These are phyloP conservation scores for Elaphurus davidianus DNA, from an alignment of 2,113 vertebrate species.

Conservation along the genomic window DNA sequence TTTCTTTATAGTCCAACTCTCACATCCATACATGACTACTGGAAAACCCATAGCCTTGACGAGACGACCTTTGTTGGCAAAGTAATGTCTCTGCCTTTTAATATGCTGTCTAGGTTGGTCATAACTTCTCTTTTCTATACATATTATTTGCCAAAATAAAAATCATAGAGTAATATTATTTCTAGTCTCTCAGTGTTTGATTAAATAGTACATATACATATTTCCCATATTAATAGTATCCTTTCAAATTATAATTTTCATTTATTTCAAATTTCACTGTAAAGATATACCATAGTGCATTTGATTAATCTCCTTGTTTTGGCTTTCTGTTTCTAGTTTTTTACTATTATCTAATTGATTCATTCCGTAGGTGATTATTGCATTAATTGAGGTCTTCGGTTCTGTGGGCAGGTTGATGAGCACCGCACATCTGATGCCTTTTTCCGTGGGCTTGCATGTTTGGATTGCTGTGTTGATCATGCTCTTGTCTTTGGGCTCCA, in stretches of 20 bases:
- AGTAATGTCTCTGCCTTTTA: not conserved
- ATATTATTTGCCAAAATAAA: not conserved
- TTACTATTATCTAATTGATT: not conserved
- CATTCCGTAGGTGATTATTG: not conserved
- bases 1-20: not conserved
- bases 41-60: not conserved
- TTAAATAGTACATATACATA: not conserved
- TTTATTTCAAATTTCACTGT: not conserved
- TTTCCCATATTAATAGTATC: not conserved
- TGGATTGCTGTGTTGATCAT: not conserved
- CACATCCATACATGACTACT: not conserved
- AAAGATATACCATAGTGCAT: not conserved
- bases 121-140: not conserved
- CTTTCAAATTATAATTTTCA: not conserved
- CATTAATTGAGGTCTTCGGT: not conserved
- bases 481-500: not conserved
- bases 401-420: not conserved
- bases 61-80: not conserved
- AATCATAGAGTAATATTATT: not conserved
- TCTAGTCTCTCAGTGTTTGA: not conserved
- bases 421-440: not conserved
- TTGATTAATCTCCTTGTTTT: not conserved
- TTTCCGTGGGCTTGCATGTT: not conserved
- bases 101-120: not conserved
- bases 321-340: not conserved